Evolutionary conservation across 2,113 vertebrate species (phyloP).

Genomic region (Galbula dea): DNA sequence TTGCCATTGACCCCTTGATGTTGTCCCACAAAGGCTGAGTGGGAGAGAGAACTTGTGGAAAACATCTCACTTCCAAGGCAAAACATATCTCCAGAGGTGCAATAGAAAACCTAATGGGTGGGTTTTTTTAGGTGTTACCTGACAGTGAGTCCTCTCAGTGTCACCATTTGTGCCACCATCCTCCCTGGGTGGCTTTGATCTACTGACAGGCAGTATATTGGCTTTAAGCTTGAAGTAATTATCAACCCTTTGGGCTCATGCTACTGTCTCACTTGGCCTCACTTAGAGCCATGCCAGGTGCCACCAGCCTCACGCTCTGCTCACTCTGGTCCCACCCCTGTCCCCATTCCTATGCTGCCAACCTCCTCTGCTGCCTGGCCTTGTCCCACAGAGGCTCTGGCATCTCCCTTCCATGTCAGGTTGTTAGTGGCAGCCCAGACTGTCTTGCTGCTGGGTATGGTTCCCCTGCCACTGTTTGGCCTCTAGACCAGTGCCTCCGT

Average conservation of each 20-base stretch:
- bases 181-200: not conserved
- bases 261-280: not conserved
- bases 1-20: fast-evolving
- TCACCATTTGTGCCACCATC: not conserved
- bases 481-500: not conserved
- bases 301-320: fast-evolving
- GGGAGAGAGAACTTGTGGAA: not conserved
- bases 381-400: not conserved
- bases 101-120: fast-evolving
- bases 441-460: not conserved
- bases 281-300: not conserved
- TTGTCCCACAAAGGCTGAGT: fast-evolving
- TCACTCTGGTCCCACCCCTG: not conserved
- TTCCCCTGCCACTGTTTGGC: not conserved
- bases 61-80: not conserved
- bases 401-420: not conserved
- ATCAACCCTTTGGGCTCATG: not conserved
- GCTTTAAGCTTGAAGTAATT: not conserved
- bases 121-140: not conserved
- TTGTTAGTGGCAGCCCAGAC: not conserved
- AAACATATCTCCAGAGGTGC: not conserved
- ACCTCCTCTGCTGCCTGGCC: not conserved
- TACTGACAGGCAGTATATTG: not conserved
- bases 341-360: not conserved
- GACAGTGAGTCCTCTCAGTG: not conserved